Evolutionary conservation across 2,113 vertebrate species (phyloP).

Genomic region (Oenanthe oenanthe): DNA sequence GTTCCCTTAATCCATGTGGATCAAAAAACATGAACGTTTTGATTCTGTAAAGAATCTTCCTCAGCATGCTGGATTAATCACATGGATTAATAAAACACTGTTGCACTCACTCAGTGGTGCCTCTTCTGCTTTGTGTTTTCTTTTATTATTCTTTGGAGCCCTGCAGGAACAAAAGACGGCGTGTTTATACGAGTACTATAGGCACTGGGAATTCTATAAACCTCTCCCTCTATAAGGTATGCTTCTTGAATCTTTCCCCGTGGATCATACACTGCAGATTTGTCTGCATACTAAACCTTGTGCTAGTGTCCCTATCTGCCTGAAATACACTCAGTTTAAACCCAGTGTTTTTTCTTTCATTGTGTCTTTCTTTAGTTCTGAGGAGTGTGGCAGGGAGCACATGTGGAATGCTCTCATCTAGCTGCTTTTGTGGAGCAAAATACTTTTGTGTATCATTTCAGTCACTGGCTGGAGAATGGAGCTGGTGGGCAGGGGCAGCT

Average conservation of each 20-base stretch:
- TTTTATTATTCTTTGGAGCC: conserved; percentile 65
- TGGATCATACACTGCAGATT: not conserved
- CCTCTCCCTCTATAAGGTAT: conserved; percentile 23
- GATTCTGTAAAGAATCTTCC: conserved; percentile 76
- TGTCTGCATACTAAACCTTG: not conserved
- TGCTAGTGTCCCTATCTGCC: not conserved
- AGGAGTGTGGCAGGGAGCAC: not conserved
- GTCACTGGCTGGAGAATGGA: not conserved
- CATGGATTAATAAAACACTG: conserved; percentile 78
- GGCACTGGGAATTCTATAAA: conserved; percentile 44
- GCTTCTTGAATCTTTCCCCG: conserved; percentile 29
- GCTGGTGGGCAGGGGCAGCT: not conserved
- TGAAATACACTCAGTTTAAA: not conserved
- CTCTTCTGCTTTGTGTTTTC: conserved; percentile 69
- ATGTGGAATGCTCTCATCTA: not conserved
- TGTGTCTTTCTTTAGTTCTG: not conserved
- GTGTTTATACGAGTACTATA: conserved; percentile 42
- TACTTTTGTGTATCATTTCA: not conserved
- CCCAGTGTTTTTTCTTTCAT: not conserved
- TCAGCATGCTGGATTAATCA: conserved; percentile 80
- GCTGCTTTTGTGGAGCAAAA: not conserved
- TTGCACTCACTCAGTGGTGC: conserved; percentile 63
- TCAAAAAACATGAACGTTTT: conserved; percentile 71
- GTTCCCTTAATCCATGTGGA: conserved; percentile 77
- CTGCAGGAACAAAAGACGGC: conserved; percentile 61